Conservation (phyloP, 30 jellyfish, hydroid and myxozoan genomes). For the Hydra vulgaris region DNA sequence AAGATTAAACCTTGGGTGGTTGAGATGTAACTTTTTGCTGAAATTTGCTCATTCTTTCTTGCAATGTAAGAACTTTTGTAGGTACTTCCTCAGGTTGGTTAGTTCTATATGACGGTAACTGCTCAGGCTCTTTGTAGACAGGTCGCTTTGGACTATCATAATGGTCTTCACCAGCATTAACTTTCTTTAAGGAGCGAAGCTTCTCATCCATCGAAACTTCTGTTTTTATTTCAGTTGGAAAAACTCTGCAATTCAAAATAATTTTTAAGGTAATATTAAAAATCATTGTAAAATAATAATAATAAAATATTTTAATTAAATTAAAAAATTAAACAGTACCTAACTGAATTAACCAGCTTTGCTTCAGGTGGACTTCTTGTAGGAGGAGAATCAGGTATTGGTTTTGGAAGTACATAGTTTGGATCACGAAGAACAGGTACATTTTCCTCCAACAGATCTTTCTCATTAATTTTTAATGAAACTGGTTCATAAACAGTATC, state of each 20-base stretch:
- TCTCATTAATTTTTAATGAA: too few relatives aligned
- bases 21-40: conserved; percentile 24
- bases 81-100: conserved; percentile 35
- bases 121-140: conserved; percentile 4
- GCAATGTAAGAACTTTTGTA: conserved; percentile 21
- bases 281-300: background rate
- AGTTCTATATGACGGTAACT: conserved; percentile 35
- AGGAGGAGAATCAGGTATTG: conserved; percentile 41
- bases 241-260: conserved; percentile 36
- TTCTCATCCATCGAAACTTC: conserved; percentile 36
- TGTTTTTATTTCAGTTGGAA: conserved; percentile 34
- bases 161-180: conserved; percentile 35
- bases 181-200: conserved; percentile 43
- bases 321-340: conserved; percentile 14
- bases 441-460: conserved; percentile 24
- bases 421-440: conserved; percentile 81
- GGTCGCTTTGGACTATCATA: conserved; percentile 21
- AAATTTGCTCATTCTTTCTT: conserved; percentile 37
- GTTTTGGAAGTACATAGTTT: conserved; percentile 45
- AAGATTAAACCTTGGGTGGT: background rate
- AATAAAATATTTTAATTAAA: background rate
- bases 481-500: background rate
- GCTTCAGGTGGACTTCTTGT: conserved; percentile 38
- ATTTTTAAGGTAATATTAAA: background rate
- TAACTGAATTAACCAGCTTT: conserved; percentile 64